Evolutionary conservation across 2,113 vertebrate genomes (phyloP), one percentile per base, ranked within the genome.

Genomic region (Pelecanoides urinatrix): DNA sequence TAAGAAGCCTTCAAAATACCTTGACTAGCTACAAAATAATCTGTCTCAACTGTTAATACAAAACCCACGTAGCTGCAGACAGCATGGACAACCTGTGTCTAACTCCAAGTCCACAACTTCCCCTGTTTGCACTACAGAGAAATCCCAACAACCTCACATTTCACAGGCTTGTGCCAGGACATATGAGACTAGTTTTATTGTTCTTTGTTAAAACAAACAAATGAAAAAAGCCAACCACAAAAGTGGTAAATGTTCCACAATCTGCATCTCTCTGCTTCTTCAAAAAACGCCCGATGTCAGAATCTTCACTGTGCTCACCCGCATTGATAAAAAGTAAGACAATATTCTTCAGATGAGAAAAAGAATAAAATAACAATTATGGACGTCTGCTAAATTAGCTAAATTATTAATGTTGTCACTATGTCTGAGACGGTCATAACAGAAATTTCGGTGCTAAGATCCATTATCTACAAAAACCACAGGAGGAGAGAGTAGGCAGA

Each of bases 391-490:
- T 50, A 75, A 86, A 50, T 75, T 4, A 87, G 67, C 53, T 87
- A 20, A 11, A 29, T 92, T 61, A 90, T 34, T 62, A 26, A 59
- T 8, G 65, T 13, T 58, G 59, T 22, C 88, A 9, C 27, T 26
- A 9, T 8, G 40, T 23, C 58, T 14, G 75, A n/a, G 38, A 13
- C 3, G 20, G n/a, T 25, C 50, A 19, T 23, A 83, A 17, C 44
- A 15, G 80, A 40, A n/a, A 32, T 50, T 53, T 10, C 10, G 6
- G 9, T 27, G 40, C 10, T 71, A 34, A 61, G 58, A 32, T 29
- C 65, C 42, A 7, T 2, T 19, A 29, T 3, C 47, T 38, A 4
- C n/a, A 22, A 11, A 11, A 14, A 2, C 16, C 38, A 23, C 1
- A 2, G 67, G 42, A 26, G 4, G 11, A n/a, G 53, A 20, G 29